Evolutionary conservation across 2,113 vertebrate genomes (phyloP).

Genomic region (Canis aureus): DNA sequence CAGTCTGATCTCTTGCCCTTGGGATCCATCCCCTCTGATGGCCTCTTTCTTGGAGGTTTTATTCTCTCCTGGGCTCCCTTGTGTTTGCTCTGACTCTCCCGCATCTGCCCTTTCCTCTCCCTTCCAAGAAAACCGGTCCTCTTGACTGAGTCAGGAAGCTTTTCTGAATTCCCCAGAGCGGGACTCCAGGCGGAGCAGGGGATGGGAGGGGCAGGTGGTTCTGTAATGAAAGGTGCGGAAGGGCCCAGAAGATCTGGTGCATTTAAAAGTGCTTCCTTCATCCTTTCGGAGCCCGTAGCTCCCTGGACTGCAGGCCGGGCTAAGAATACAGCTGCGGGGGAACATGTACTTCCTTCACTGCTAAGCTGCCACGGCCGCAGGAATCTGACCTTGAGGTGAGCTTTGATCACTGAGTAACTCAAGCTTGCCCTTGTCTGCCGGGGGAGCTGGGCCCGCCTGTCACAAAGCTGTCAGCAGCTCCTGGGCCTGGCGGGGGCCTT

Average conservation of each 20-base stretch:
- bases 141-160: background rate
- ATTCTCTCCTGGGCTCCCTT: background rate
- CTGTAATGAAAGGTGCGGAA: background rate
- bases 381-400: slow-evolving; percentile 70
- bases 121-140: background rate
- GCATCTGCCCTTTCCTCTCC: background rate
- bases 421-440: background rate
- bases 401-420: background rate
- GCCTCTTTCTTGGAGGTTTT: background rate
- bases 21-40: background rate
- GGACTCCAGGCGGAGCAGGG: too few relatives aligned
- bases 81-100: background rate
- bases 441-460: background rate
- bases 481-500: background rate
- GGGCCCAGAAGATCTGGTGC: background rate
- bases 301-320: background rate
- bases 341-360: slow-evolving; percentile 67
- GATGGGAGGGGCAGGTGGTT: background rate
- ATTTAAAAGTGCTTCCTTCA: background rate
- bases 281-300: background rate
- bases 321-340: slow-evolving; percentile 80
- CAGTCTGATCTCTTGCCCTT: background rate
- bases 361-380: background rate
- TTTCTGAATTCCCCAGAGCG: background rate
- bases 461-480: background rate